phyloP scores from a whole-genome alignment of 2,797 vertebrate genomes.

The Enoplosus armatus region DNA sequence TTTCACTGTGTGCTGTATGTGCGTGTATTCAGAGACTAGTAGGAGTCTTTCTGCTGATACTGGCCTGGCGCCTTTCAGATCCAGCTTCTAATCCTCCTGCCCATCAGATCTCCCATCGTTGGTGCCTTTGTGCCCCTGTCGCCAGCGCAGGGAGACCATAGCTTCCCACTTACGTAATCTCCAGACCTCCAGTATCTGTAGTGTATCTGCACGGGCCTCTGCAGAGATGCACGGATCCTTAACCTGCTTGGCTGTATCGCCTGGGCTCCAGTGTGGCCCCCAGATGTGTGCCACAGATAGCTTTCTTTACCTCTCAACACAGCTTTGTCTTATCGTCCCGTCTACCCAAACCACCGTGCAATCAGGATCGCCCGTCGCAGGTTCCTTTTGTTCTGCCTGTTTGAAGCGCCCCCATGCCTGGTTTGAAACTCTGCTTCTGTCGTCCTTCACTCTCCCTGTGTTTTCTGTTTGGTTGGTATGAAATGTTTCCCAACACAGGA shows the following conservation, averaged over 20 bases:
- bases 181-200: slow-evolving; percentile 78
- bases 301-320: slow-evolving; percentile 87
- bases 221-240: slow-evolving; percentile 67
- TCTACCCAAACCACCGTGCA: slow-evolving; percentile 76
- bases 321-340: slow-evolving; percentile 77
- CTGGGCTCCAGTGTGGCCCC: slow-evolving; percentile 83
- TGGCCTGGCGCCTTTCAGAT: slow-evolving; percentile 88
- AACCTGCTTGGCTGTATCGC: slow-evolving; percentile 76
- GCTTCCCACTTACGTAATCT: slow-evolving; percentile 82
- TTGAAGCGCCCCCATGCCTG: slow-evolving; percentile 80
- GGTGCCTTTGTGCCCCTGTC: slow-evolving; percentile 80
- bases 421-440: slow-evolving; percentile 59
- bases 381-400: slow-evolving; percentile 78
- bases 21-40: slow-evolving; percentile 74
- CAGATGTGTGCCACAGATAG: slow-evolving; percentile 81
- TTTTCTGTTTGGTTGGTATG: slow-evolving; percentile 54
- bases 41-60: slow-evolving; percentile 84
- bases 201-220: slow-evolving; percentile 68
- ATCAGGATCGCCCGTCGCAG: slow-evolving; percentile 73
- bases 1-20: slow-evolving; percentile 30
- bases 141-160: slow-evolving; percentile 67
- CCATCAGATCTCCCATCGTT: slow-evolving; percentile 86
- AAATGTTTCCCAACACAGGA: slow-evolving; percentile 53
- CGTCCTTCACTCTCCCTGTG: slow-evolving; percentile 65
- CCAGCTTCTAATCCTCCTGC: slow-evolving; percentile 85